Percentiles rank a stretch among this genome's conserved stretches.
These are phyloP conservation scores for Pachyramphus minor DNA, from an alignment of 2,113 vertebrate genomes.

Conservation along the genomic window DNA sequence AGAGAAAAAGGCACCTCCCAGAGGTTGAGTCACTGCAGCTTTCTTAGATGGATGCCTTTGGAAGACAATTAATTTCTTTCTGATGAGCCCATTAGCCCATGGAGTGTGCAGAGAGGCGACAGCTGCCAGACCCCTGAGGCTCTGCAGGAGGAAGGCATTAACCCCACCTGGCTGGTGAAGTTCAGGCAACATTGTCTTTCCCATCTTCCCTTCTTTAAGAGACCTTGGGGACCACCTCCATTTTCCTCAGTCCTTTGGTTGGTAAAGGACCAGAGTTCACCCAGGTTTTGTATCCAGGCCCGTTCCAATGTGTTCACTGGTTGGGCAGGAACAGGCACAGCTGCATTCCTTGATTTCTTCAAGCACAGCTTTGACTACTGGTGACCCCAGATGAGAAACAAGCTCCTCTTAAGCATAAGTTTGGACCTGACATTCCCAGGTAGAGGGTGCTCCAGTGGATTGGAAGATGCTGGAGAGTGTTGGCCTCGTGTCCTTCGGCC, in stretches of 20 bases:
- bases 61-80: not conserved
- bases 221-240: not conserved
- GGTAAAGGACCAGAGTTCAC: not conserved
- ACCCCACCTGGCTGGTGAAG: not conserved
- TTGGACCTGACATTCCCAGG: not conserved
- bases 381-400: not conserved
- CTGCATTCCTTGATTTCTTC: not conserved
- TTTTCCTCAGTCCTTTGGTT: not conserved
- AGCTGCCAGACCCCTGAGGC: not conserved
- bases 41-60: not conserved
- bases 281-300: not conserved
- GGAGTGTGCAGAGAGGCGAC: not conserved
- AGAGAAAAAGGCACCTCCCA: constrained; percentile 30
- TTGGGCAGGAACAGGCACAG: not conserved
- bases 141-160: not conserved
- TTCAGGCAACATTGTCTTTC: not conserved
- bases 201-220: not conserved
- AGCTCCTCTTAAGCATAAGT: not conserved
- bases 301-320: not conserved
- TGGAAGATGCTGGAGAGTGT: not conserved
- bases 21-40: not conserved
- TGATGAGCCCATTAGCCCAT: not conserved
- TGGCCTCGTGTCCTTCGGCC: not conserved
- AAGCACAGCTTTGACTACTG: not conserved
- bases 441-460: not conserved